A percentile compares a stretch with the other conserved stretches of the same genome.
These are phyloP conservation scores for Philonicus albiceps DNA, from an alignment of 2,888 invertebrate genomes.

Conservation along the genomic window DNA sequence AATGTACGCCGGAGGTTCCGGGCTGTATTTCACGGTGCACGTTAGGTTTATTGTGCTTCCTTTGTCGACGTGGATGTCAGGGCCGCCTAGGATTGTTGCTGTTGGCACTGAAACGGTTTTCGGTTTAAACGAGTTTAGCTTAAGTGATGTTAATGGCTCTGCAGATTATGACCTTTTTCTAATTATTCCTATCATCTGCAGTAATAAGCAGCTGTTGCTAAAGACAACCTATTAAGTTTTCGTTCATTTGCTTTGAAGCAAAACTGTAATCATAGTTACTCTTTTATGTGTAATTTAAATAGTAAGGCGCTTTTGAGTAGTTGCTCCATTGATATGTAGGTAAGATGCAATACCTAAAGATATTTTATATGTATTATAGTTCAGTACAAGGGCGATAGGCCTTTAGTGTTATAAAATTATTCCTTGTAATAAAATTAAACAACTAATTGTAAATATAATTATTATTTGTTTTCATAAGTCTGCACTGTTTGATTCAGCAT, in stretches of 20 bases:
- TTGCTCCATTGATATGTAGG: background rate
- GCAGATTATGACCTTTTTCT: background rate
- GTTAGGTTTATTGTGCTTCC: slow-evolving; percentile 86
- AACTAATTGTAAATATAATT: too few species aligned
- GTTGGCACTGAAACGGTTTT: slow-evolving; percentile 71
- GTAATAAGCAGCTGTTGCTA: background rate
- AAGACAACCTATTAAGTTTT: background rate
- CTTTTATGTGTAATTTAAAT: background rate
- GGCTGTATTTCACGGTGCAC: slow-evolving; percentile 80
- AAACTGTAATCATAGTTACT: background rate
- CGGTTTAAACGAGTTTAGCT: slow-evolving; percentile 24
- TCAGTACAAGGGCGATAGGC: background rate
- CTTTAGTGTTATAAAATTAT: background rate
- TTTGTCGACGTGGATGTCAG: slow-evolving; percentile 82
- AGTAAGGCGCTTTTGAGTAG: background rate
- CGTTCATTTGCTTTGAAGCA: background rate
- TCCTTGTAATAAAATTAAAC: too few species aligned
- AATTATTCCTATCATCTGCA: background rate
- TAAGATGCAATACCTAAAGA: too few species aligned
- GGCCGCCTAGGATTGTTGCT: slow-evolving; percentile 81
- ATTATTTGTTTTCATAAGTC: too few species aligned
- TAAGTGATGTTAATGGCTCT: background rate
- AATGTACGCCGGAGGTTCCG: slow-evolving; percentile 90
- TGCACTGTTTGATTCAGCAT: too few species aligned
- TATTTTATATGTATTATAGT: background rate